phyloP scores from a whole-genome alignment of 92 coral and sea anemone species.

The Phenganax stokvisi region DNA sequence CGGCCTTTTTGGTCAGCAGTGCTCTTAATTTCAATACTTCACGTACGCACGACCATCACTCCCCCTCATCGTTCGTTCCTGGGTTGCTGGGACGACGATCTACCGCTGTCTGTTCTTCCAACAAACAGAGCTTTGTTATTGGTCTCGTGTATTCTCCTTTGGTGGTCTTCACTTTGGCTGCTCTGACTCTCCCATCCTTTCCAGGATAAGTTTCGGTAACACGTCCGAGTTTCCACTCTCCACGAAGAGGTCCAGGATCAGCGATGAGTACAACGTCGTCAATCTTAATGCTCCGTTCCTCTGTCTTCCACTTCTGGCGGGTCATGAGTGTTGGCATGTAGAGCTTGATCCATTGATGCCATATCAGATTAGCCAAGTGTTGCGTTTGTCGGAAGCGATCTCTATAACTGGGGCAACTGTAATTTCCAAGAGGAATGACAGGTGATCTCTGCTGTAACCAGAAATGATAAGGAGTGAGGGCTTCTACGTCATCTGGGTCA shows the following conservation, averaged over 20 bases:
- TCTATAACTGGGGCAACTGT: slow-evolving; percentile 9
- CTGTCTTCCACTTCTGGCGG: slow-evolving; percentile 23
- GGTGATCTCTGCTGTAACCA: slow-evolving; percentile 28
- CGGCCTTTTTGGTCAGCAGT: slow-evolving; percentile 44
- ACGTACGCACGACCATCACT: neutral
- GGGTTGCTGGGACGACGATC: slow-evolving; percentile 21
- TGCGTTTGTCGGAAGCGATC: slow-evolving; percentile 30
- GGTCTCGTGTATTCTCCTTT: slow-evolving; percentile 18
- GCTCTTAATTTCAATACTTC: neutral
- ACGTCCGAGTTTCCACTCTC: slow-evolving; percentile 25
- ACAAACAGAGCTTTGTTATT: slow-evolving; percentile 10
- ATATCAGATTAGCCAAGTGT: slow-evolving; percentile 19
- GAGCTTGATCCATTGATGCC: slow-evolving; percentile 34
- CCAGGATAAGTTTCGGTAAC: slow-evolving; percentile 17
- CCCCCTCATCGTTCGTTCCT: slow-evolving; percentile 37
- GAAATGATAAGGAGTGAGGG: slow-evolving; percentile 28
- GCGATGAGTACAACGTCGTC: slow-evolving; percentile 19
- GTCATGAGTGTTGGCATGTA: slow-evolving; percentile 17
- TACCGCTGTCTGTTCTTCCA: neutral
- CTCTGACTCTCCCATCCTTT: slow-evolving; percentile 33
- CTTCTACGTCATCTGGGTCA: no score
- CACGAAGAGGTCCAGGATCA: slow-evolving; percentile 12
- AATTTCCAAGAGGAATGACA: slow-evolving; percentile 28
- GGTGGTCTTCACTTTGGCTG: slow-evolving; percentile 23
- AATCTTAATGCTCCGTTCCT: neutral